Percentiles rank a stretch among this genome's conserved stretches.
phyloP scores from a whole-genome alignment of 2,888 invertebrate genomes.

The Unio pictorum region DNA sequence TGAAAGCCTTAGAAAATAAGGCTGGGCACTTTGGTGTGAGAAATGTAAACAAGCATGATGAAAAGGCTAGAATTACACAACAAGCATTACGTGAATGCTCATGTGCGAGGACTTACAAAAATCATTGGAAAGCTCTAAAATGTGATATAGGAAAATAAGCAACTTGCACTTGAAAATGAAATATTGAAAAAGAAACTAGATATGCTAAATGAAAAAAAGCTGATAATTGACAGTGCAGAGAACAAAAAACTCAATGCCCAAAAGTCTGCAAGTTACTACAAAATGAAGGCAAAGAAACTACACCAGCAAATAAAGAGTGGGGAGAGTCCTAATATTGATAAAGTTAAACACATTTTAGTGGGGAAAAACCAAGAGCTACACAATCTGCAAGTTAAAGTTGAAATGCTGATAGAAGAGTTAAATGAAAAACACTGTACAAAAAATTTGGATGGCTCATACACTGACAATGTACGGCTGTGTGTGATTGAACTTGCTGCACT shows the following conservation, averaged over 20 bases:
- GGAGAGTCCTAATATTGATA: no score
- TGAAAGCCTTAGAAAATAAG: neutral
- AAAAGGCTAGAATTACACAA: constrained; percentile 4
- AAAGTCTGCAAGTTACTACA: no score
- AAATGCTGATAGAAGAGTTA: no score
- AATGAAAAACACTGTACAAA: no score
- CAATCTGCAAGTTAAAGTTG: no score
- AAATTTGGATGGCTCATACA: constrained; percentile 13
- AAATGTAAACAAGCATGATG: constrained; percentile 15
- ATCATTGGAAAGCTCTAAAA: neutral
- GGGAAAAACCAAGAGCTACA: no score
- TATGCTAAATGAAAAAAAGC: neutral
- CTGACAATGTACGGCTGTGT: constrained; percentile 14
- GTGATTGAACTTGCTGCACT: no score
- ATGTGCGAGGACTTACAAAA: no score
- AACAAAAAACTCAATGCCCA: no score
- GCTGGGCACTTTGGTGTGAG: constrained; percentile 6
- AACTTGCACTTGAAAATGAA: constrained; percentile 4
- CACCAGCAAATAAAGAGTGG: no score
- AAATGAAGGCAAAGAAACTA: no score
- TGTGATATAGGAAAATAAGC: neutral
- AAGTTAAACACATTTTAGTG: no score
- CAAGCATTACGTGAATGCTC: neutral
- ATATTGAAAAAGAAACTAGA: neutral
- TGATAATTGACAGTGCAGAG: neutral